Conservation (phyloP, 2,888 invertebrate species). For the Drosophila prolongata region DNA sequence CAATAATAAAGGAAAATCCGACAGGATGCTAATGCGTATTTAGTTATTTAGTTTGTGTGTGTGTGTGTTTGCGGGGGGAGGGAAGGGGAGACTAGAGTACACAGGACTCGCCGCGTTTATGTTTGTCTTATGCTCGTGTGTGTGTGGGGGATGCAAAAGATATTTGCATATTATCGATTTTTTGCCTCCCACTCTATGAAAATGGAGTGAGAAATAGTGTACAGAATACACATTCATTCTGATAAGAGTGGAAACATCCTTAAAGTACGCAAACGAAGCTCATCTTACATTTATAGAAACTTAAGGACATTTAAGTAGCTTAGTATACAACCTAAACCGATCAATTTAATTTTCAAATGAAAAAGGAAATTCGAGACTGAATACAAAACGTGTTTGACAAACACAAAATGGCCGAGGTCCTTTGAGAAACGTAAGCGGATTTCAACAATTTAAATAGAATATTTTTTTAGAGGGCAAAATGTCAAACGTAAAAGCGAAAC, state of each 20-base stretch:
- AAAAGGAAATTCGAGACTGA: conserved; percentile 61
- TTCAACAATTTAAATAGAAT: conserved; percentile 73
- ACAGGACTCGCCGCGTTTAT: conserved; percentile 46
- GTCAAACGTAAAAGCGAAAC: conserved; percentile 62
- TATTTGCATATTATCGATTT: conserved; percentile 79
- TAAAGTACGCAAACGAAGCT: conserved; percentile 11
- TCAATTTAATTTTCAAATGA: conserved; percentile 62
- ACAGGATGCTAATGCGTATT: conserved; percentile 79
- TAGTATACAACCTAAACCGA: conserved; percentile 53
- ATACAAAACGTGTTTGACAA: conserved; percentile 21
- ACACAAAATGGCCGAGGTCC: conserved; percentile 42
- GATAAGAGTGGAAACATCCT: conserved; percentile 7
- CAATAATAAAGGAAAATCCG: conserved; percentile 77
- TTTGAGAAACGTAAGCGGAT: conserved; percentile 61
- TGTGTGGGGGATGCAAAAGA: conserved; percentile 30
- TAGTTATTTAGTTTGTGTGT: conserved; percentile 71
- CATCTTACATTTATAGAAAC: conserved; percentile 38
- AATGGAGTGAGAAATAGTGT: conserved; percentile 11
- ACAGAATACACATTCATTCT: conserved; percentile 22
- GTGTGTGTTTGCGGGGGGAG: conserved; percentile 19
- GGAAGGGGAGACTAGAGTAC: conserved; percentile 16
- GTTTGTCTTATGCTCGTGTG: conserved; percentile 47
- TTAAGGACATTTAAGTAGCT: conserved; percentile 36
- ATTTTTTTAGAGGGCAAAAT: conserved; percentile 67
- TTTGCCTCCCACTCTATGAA: conserved; percentile 12